phyloP scores from a whole-genome alignment of 2,113 vertebrate species.

The Mormoops blainvillei region DNA sequence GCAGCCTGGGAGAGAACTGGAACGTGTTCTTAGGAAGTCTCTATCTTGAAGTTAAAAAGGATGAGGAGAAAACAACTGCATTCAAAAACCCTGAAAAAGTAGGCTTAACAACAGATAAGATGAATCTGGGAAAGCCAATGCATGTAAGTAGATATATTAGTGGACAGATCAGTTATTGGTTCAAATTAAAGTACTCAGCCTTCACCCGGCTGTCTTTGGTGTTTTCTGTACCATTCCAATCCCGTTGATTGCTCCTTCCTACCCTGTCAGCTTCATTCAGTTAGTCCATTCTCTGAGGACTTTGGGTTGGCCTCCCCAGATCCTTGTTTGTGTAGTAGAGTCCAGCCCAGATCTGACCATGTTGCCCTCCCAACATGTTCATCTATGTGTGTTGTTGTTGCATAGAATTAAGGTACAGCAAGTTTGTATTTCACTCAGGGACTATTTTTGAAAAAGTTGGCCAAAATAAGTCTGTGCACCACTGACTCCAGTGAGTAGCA shows the following conservation, averaged over 20 bases:
- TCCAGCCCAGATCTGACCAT: neutral
- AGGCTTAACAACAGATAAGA: neutral
- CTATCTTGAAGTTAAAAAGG: conserved; percentile 32
- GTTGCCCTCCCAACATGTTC: neutral
- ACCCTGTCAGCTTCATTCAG: neutral
- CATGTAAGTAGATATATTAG: neutral
- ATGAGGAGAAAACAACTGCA: neutral
- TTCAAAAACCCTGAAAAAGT: neutral
- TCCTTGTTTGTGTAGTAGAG: neutral
- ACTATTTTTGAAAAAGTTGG: neutral
- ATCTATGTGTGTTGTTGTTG: neutral
- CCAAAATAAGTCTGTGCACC: neutral
- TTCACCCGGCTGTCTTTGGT: neutral
- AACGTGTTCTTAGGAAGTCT: neutral
- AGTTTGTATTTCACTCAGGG: neutral
- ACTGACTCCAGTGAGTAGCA: neutral
- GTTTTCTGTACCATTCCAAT: neutral
- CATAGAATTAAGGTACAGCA: neutral
- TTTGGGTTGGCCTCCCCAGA: neutral
- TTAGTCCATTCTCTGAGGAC: neutral
- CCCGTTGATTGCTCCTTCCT: neutral
- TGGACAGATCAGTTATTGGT: neutral
- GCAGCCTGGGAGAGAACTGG: conserved; percentile 13
- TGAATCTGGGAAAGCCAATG: neutral
- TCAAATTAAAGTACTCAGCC: neutral